These are phyloP conservation scores for Lepas anatifera DNA, from an alignment of 2,888 invertebrate species.

Conservation along the genomic window DNA sequence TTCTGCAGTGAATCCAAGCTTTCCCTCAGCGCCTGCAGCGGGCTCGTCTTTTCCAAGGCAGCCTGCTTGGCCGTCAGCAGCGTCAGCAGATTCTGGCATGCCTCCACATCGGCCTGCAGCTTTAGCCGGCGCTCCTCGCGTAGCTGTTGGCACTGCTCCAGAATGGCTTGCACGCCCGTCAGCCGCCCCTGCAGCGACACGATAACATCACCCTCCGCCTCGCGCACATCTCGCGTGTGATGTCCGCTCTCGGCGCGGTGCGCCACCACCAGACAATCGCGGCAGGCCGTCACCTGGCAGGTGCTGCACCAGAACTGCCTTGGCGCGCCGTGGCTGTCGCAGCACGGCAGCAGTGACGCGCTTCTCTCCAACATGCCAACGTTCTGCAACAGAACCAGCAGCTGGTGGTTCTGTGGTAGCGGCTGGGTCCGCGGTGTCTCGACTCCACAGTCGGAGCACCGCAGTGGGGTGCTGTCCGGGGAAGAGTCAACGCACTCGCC, in stretches of 20 bases:
- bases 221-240: slow-evolving; percentile 15
- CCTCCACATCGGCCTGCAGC: not conserved
- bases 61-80: not conserved
- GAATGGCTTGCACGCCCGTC: not conserved
- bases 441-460: not conserved
- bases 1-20: not conserved
- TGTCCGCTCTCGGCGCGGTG: slow-evolving; percentile 21
- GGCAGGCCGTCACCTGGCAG: slow-evolving; percentile 21
- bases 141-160: not conserved
- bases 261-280: slow-evolving; percentile 24
- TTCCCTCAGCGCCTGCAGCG: not conserved
- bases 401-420: not conserved
- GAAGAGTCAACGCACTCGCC: not conserved
- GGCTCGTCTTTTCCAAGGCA: not conserved
- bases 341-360: not conserved
- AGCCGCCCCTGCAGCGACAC: not conserved
- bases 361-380: not conserved
- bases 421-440: not conserved
- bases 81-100: not conserved
- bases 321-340: slow-evolving; percentile 21
- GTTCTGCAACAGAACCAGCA: not conserved
- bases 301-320: slow-evolving; percentile 25
- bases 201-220: not conserved
- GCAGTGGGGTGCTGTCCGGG: not conserved
- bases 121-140: not conserved